Conservation (phyloP, 1,140 invertebrate genomes). For the Neodiprion lecontei region DNA sequence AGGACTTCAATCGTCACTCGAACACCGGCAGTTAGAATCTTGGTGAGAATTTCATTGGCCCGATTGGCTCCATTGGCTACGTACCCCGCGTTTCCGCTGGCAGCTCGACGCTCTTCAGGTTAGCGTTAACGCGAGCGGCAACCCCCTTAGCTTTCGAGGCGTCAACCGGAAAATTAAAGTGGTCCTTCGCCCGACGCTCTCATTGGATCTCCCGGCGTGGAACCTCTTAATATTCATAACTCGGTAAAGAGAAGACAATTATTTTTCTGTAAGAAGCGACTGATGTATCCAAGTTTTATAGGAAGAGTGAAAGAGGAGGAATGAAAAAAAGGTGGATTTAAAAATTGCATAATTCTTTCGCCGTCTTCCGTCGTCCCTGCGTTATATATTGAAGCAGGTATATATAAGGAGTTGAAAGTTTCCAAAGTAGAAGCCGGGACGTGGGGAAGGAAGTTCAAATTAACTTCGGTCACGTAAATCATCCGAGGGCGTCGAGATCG, state of each 20-base stretch:
- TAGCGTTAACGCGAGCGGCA: constrained; percentile 26
- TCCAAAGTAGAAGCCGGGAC: not conserved
- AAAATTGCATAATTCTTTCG: constrained; percentile 1
- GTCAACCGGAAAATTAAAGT: constrained; percentile 51
- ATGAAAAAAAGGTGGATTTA: not conserved
- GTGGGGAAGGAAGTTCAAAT: not conserved
- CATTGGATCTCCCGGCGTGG: not conserved
- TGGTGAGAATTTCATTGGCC: not conserved
- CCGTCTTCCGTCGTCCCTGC: not conserved
- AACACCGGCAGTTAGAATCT: not conserved
- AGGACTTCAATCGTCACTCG: not conserved
- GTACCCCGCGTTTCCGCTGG: not conserved
- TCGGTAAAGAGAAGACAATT: not conserved
- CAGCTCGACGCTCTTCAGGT: not conserved
- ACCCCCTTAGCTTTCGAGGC: constrained; percentile 21
- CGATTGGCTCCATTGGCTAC: not conserved
- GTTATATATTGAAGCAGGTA: not conserved
- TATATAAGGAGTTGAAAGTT: constrained; percentile 6
- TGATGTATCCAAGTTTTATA: constrained; percentile 3
- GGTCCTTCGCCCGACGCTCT: constrained; percentile 26
- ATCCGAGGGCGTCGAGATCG: not conserved
- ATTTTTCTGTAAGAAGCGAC: constrained; percentile 3
- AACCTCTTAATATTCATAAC: constrained; percentile 5
- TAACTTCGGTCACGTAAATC: constrained; percentile 7
- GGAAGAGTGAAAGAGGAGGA: not conserved